These are phyloP conservation scores for Thaumatotibia leucotreta DNA, from an alignment of 1,140 invertebrate species.

Conservation along the genomic window DNA sequence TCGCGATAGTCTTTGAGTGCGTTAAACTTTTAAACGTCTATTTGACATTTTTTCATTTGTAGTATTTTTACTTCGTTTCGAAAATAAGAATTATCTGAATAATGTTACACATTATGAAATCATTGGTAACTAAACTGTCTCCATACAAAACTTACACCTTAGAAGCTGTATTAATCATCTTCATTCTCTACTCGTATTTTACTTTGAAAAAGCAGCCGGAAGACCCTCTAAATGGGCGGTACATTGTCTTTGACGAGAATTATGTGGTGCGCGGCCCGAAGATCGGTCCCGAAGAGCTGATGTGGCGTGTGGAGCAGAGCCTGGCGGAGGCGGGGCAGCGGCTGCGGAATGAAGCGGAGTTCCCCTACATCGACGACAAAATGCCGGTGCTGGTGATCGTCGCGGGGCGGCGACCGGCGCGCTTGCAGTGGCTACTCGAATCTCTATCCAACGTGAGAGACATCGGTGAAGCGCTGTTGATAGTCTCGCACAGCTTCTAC, in stretches of 20 bases:
- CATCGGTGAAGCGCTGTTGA: constrained; percentile 89
- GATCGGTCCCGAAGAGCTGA: not conserved
- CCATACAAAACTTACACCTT: not conserved
- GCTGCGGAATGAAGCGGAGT: constrained; percentile 20
- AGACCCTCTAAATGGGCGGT: not conserved
- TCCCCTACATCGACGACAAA: constrained; percentile 14
- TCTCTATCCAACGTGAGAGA: constrained; percentile 89
- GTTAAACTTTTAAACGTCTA: not conserved
- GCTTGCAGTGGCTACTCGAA: constrained; percentile 91
- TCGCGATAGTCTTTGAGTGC: too few relatives aligned
- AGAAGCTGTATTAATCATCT: not conserved
- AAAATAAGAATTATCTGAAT: not conserved
- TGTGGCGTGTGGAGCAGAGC: constrained; percentile 15
- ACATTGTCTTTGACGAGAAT: not conserved
- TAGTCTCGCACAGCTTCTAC: constrained; percentile 96
- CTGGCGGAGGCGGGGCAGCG: constrained; percentile 22
- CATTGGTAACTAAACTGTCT: not conserved
- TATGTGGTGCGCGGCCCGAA: not conserved
- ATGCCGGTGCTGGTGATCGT: constrained; percentile 58
- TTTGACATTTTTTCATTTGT: not conserved
- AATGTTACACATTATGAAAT: not conserved
- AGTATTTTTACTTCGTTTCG: not conserved
- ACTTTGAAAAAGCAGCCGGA: not conserved
- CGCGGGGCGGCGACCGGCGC: constrained; percentile 93
- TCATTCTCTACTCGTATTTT: not conserved